Base-by-base conservation (phyloP, 23 tunicate genomes). In the Halocynthia aurantium region DNA sequence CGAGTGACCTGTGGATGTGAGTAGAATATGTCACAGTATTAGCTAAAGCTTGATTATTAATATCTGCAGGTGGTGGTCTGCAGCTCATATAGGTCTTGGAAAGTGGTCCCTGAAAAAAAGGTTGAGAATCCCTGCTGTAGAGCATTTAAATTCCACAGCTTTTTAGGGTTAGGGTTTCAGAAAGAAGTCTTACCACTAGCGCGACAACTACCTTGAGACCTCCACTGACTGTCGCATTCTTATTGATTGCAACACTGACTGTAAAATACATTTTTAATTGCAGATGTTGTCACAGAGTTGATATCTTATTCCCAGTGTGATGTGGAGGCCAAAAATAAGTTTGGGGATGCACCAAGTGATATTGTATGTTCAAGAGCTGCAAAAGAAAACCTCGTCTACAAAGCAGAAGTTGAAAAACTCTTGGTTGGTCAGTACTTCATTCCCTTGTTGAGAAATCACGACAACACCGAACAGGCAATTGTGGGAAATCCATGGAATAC, bases 361-460 rank as follows among this genome's bases (percentile, higher is more conserved):
- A 80, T 85, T 11, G 76, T 52, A 5, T 85, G 97, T 54, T 49
- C 84, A 10, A 54, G 96, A 6, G 62, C 70, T 64, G 55, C 61
- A 13, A 57, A 67, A 10, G 76, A 67, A 62, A 57, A 22, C 13
- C 12, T 19, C 18, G 51, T 52, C 57, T 52, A 15, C 76, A 88
- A 86, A 62, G 22, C 18, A 6, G 72, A 72, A 44, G 82, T 90
- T 52, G 7, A 31, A 77, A 18, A 17, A 21, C 44, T 92, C 55
- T 63, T 92, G 7, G 52, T 22, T 7, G 85, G 82, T 44, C 88
- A 82, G 55, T 92, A 71, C 72, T 92, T 73, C 67, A 85, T 92
- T 21, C 98, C 98, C 9, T 75, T 92, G 75, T 22, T 82, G 0
- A 92, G 98, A 62, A 79, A 57, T 69, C 88, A 82, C 75, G 92